Percentiles rank a stretch among this genome's conserved stretches.
Evolutionary conservation across 2,113 vertebrate genomes (phyloP).

Genomic region (Saimiri boliviensis): DNA sequence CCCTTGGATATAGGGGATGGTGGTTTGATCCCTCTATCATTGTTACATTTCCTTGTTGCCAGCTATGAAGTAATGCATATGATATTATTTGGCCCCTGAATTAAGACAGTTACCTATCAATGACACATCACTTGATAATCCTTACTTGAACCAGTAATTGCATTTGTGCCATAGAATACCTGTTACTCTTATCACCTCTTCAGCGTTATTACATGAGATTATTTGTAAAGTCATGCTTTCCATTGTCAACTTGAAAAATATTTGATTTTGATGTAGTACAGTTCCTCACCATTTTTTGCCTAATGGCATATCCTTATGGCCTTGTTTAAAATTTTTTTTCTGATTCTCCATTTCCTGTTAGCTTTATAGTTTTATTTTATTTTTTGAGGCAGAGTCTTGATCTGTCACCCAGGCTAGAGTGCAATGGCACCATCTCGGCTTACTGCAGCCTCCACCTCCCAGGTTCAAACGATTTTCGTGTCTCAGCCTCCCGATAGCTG

Average conservation of each 20-base stretch:
- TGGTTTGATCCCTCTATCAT: not conserved
- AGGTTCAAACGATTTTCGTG: too few species aligned
- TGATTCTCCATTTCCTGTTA: not conserved
- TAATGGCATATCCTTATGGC: not conserved
- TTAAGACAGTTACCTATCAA: not conserved
- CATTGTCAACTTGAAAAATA: not conserved
- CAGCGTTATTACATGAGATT: not conserved
- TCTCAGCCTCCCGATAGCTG: too few species aligned
- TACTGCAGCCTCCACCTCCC: too few species aligned
- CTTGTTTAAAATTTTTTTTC: not conserved
- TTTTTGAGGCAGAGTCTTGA: too few species aligned
- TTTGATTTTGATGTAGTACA: not conserved
- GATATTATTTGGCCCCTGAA: not conserved
- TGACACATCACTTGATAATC: not conserved
- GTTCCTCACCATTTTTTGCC: not conserved
- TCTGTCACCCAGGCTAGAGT: too few species aligned
- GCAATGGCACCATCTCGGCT: too few species aligned
- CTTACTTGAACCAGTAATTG: conserved; percentile 31
- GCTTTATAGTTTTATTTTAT: conserved; percentile 15
- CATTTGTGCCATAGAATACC: not conserved
- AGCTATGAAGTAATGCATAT: not conserved
- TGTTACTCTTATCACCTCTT: conserved; percentile 13
- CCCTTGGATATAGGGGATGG: not conserved
- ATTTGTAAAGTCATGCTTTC: not conserved
- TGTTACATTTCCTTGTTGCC: not conserved